phyloP scores from a whole-genome alignment of 2,797 vertebrate genomes.

The Triplophysa bombifrons region DNA sequence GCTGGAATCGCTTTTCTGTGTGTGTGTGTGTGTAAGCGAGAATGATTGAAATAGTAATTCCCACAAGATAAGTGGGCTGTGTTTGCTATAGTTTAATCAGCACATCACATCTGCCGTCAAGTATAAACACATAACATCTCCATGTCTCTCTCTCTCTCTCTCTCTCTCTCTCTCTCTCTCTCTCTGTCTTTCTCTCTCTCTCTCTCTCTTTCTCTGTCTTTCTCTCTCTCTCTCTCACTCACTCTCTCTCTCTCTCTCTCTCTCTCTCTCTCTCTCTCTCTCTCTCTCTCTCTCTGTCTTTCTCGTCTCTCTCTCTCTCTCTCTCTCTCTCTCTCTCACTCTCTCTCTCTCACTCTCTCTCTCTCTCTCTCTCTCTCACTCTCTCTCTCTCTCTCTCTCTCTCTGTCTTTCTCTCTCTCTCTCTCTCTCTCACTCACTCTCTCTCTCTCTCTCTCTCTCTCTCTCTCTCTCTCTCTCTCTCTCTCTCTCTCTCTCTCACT shows the following conservation, averaged over 20 bases:
- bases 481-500: not conserved
- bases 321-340: not conserved
- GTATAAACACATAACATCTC: conserved; percentile 26
- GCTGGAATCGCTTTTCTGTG: not conserved
- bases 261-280: not conserved
- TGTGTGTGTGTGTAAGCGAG: conserved; percentile 56
- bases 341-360: not conserved
- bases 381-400: not conserved
- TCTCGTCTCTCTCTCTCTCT: not conserved
- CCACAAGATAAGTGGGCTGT: conserved; percentile 71
- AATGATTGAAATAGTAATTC: conserved; percentile 64
- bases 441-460: not conserved
- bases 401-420: not conserved
- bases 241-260: not conserved
- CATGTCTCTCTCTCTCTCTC: not conserved
- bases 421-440: not conserved
- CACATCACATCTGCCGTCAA: conserved; percentile 23
- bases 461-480: not conserved
- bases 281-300: not conserved
- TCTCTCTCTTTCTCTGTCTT: no score
- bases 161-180: not conserved
- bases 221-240: not conserved
- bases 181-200: not conserved
- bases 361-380: not conserved
- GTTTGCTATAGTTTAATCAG: conserved; percentile 41